Evolutionary conservation across 2,797 vertebrate genomes (phyloP).

Genomic region (Scarus forsteni): DNA sequence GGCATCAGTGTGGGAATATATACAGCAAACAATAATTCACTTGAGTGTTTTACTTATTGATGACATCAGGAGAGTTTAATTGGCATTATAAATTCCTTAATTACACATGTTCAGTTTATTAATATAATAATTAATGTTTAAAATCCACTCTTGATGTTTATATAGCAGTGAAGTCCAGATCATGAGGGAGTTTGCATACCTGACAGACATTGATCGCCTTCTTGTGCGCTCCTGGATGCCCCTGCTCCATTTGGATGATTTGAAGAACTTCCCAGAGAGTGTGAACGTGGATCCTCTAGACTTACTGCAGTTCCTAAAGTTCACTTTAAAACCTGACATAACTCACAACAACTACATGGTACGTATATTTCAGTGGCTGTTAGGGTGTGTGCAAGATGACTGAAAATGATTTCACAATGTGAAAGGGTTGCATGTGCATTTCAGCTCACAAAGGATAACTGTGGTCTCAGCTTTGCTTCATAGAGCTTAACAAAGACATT

Average conservation of each 20-base stretch:
- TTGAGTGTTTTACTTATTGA: too few species aligned
- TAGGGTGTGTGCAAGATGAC: too few species aligned
- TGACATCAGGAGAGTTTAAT: too few species aligned
- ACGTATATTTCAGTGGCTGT: not conserved
- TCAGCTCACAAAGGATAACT: too few species aligned
- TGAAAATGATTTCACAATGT: too few species aligned
- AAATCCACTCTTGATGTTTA: not conserved
- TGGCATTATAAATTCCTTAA: too few species aligned
- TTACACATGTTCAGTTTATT: too few species aligned
- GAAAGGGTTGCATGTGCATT: too few species aligned
- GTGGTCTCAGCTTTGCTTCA: too few species aligned
- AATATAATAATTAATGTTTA: too few species aligned
- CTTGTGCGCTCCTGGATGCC: constrained; percentile 46
- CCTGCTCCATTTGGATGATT: constrained; percentile 19
- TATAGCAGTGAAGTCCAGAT: not conserved
- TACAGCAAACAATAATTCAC: too few species aligned
- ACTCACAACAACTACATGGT: not conserved
- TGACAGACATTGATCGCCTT: constrained; percentile 21
- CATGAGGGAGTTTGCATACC: constrained; percentile 30
- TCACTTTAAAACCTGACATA: rapidly evolving
- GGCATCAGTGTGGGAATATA: not conserved
- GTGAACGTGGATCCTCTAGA: constrained; percentile 34
- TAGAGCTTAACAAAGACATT: too few species aligned
- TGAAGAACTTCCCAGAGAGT: not conserved
- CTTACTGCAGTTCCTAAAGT: constrained; percentile 17